Conservation (phyloP, 2,888 invertebrate genomes). For the Adineta ricciae region DNA sequence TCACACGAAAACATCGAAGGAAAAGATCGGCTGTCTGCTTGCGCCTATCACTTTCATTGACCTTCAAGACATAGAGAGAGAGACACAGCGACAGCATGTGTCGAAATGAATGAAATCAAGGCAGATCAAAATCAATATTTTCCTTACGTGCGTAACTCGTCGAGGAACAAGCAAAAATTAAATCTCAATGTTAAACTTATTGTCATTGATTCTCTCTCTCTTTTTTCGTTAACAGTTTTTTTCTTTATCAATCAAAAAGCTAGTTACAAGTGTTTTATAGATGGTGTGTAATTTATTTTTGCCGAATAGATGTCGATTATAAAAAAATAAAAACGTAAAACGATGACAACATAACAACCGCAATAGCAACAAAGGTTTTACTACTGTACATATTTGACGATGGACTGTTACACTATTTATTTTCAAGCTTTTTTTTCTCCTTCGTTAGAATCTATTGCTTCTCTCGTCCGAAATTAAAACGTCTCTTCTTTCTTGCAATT, state of each 20-base stretch:
- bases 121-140: background rate
- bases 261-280: background rate
- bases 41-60: background rate
- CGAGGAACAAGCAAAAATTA: background rate
- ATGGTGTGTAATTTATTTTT: background rate
- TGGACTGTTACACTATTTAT: background rate
- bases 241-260: background rate
- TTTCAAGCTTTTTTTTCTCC: background rate
- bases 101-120: background rate
- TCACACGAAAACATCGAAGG: background rate
- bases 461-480: background rate
- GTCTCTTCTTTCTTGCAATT: background rate
- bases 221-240: background rate
- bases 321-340: background rate
- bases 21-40: background rate
- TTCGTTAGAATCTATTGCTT: background rate
- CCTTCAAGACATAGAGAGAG: background rate
- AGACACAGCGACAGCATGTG: background rate
- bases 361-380: background rate
- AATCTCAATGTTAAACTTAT: background rate
- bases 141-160: background rate
- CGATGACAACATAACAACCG: background rate
- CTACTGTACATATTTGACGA: background rate
- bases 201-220: background rate
- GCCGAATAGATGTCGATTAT: background rate